Evolutionary conservation across 2,113 vertebrate species (phyloP), one percentile per base, ranked within the genome.

Genomic region (Pycnonotus jocosus): DNA sequence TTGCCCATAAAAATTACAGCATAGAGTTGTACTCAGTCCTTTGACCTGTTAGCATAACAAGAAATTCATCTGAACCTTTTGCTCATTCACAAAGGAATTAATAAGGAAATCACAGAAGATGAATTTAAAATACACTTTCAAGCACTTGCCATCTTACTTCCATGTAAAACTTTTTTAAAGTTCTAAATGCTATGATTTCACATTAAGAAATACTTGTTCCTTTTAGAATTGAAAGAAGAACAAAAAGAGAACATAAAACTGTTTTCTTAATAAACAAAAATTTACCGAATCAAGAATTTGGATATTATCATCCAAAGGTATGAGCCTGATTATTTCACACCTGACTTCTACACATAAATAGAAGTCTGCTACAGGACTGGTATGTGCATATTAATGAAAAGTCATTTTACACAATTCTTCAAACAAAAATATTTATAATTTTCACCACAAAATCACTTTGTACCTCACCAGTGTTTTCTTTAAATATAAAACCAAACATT

Each of bases 401-500:
- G 45, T 94, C 72, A 88, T 92, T 94, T 97, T 92, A 95, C 57
- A 88, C 78, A 94, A 42, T 88, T 95, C 84, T 96, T 91, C 65
- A 88, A 91, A 95, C 87, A 97, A 90, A 56, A 87, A 64, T 64
- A 80, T 96, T 96, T 94, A 94, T 96, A 2, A 77, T 70, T 91
- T 94, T 94, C 57, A 95, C 23, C 78, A 81, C 91, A 97, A 96
- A 96, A 95, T 73, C 17, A 86, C 65, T 72, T 88, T 69, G 77
- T 60, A 88, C 47, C 82, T 95, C 86, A 61, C 27, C 78, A 90
- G 65, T 69, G 73, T 88, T 92, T 97, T 69, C 83, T 94, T 95
- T 86, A 90, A 96, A 92, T 88, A 90, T 57, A 94, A 97, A 97
- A 62, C 31, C n/a, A 44, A 95, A 88, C 68, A 92, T 82, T 79